Conservation (phyloP, 1,140 invertebrate species). For the Bradysia coprophila region DNA sequence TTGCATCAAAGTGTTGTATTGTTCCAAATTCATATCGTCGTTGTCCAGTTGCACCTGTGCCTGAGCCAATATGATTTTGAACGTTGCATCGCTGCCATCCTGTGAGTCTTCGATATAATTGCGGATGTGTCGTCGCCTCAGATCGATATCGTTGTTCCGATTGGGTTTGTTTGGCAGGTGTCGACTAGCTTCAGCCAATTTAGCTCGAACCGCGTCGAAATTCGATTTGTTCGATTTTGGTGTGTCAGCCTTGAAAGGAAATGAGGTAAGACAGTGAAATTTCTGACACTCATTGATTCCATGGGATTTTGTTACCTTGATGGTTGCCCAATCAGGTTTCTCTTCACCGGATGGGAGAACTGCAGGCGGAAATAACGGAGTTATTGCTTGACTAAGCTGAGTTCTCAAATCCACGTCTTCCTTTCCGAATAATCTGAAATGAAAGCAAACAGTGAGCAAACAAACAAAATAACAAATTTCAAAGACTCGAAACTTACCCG, state of each 20-base stretch:
- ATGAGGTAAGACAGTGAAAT: background rate
- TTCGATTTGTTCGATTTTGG: conserved; percentile 14
- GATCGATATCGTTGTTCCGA: conserved; percentile 28
- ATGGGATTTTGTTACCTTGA: conserved; percentile 23
- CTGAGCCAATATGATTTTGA: conserved; percentile 61
- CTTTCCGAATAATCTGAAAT: conserved; percentile 71
- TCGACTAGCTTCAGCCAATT: conserved; percentile 39
- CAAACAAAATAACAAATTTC: too few relatives aligned
- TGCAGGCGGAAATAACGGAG: conserved; percentile 25
- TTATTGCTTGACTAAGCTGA: conserved; percentile 16
- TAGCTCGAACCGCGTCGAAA: conserved; percentile 35
- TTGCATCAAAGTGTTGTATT: background rate
- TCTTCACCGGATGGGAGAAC: conserved; percentile 22
- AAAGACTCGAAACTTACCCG: too few relatives aligned
- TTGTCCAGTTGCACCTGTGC: conserved; percentile 61
- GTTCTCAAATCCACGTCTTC: conserved; percentile 77
- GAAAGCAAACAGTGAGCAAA: too few relatives aligned
- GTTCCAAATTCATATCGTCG: conserved; percentile 23
- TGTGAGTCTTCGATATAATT: conserved; percentile 20
- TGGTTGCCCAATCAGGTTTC: conserved; percentile 28
- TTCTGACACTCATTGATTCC: too few relatives aligned
- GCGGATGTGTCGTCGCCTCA: conserved; percentile 5
- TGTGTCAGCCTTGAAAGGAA: background rate
- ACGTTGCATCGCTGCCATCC: conserved; percentile 38
- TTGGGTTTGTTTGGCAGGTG: background rate